A percentile compares a stretch with the other conserved stretches of the same genome.
Evolutionary conservation across 2,888 invertebrate genomes (phyloP).

Genomic region (Miltochrista miniata): DNA sequence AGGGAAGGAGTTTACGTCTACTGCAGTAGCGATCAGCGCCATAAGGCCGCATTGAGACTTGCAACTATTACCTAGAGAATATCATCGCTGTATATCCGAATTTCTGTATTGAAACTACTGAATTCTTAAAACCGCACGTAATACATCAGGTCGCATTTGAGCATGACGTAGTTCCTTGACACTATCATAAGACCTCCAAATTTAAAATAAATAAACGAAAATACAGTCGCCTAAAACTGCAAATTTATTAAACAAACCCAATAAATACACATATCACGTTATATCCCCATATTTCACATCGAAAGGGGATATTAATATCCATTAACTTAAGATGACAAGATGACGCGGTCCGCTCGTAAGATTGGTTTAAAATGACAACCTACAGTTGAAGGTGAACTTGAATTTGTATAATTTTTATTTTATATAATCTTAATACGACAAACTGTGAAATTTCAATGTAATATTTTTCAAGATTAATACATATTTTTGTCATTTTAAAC

Average conservation of each 20-base stretch:
- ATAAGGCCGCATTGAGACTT: no score
- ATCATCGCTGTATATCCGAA: no score
- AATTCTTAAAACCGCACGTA: no score
- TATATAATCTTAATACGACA: slow-evolving; percentile 41
- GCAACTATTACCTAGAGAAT: no score
- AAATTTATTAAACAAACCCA: slow-evolving; percentile 16
- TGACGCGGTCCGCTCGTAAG: slow-evolving; percentile 31
- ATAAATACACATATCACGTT: slow-evolving; percentile 22
- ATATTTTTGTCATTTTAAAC: slow-evolving; percentile 5
- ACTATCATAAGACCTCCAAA: no score
- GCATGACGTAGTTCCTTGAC: no score
- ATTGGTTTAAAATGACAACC: slow-evolving; percentile 42
- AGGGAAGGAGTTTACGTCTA: no score
- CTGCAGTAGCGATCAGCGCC: no score
- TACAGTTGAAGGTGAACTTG: slow-evolving; percentile 20
- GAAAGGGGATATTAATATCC: slow-evolving; percentile 14
- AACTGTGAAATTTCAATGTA: slow-evolving; percentile 38
- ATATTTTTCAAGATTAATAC: slow-evolving; percentile 29
- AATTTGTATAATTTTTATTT: slow-evolving; percentile 34
- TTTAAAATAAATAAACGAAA: no score
- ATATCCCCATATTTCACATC: slow-evolving; percentile 17
- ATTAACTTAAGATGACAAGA: slow-evolving; percentile 16
- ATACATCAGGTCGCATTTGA: no score
- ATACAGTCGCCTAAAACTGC: slow-evolving; percentile 5
- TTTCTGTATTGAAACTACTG: no score